Conservation (phyloP, 2,888 invertebrate genomes). For the Nomada goodeniana region DNA sequence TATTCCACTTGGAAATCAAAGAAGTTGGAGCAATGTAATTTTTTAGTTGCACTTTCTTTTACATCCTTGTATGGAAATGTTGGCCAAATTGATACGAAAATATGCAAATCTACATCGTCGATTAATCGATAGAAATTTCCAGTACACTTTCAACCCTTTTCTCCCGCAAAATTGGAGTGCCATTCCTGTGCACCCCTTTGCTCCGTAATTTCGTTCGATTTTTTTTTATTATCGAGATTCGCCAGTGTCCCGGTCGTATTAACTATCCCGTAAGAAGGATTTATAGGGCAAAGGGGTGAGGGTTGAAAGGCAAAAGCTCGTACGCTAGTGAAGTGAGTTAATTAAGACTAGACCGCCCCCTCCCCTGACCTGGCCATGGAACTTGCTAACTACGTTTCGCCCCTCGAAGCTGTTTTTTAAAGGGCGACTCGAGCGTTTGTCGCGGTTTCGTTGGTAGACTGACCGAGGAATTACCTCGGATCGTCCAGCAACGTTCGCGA, state of each 20-base stretch:
- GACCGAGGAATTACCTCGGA: conserved; percentile 26
- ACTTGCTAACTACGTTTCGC: conserved; percentile 55
- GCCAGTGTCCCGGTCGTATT: background rate
- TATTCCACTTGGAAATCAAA: no score
- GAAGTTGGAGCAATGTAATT: no score
- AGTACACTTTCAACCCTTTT: no score
- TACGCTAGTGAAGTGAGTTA: conserved; percentile 74
- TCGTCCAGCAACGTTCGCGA: conserved; percentile 4
- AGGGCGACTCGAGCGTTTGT: conserved; percentile 35
- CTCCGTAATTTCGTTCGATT: background rate
- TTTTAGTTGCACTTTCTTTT: no score
- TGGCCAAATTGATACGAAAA: no score
- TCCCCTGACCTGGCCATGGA: conserved; percentile 24
- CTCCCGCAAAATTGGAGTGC: no score
- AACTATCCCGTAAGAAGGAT: conserved; percentile 66
- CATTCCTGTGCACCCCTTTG: background rate
- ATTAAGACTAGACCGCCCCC: conserved; percentile 70
- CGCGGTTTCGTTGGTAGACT: conserved; percentile 21
- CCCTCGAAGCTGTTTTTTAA: conserved; percentile 54
- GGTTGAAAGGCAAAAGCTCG: conserved; percentile 55
- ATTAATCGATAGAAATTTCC: no score
- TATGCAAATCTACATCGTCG: no score
- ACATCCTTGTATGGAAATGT: no score
- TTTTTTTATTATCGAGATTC: background rate
- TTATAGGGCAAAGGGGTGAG: conserved; percentile 62